Evolutionary conservation across 2,797 vertebrate genomes (phyloP).

Genomic region (Coluber constrictor): DNA sequence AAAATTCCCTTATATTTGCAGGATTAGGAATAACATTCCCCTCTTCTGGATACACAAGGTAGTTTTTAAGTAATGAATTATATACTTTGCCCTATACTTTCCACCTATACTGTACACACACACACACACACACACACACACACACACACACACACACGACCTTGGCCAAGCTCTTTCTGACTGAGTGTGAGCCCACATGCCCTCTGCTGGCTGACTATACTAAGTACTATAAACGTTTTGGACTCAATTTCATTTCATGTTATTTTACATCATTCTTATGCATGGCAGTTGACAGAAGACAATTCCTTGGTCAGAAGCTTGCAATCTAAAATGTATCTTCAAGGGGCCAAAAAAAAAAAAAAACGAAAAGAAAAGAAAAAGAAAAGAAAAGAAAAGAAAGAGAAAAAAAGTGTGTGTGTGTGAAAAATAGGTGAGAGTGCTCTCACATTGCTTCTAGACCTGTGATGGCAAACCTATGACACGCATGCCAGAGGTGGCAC

Average conservation of each 20-base stretch:
- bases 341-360: neutral
- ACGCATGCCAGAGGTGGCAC: no score
- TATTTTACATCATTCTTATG: neutral
- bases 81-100: neutral
- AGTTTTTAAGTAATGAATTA: neutral
- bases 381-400: no score
- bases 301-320: neutral
- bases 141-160: neutral
- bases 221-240: neutral
- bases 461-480: no score
- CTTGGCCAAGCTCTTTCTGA: neutral
- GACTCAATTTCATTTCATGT: neutral
- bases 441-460: neutral
- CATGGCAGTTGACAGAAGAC: neutral
- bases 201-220: neutral
- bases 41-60: neutral
- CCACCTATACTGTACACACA: neutral
- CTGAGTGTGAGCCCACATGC: neutral
- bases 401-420: neutral
- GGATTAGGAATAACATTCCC: neutral
- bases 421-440: neutral
- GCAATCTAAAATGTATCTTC: neutral
- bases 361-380: no score
- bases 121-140: no score
- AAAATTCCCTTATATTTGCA: neutral